phyloP scores from a whole-genome alignment of 2,113 vertebrate species.

The Galeopterus variegatus region DNA sequence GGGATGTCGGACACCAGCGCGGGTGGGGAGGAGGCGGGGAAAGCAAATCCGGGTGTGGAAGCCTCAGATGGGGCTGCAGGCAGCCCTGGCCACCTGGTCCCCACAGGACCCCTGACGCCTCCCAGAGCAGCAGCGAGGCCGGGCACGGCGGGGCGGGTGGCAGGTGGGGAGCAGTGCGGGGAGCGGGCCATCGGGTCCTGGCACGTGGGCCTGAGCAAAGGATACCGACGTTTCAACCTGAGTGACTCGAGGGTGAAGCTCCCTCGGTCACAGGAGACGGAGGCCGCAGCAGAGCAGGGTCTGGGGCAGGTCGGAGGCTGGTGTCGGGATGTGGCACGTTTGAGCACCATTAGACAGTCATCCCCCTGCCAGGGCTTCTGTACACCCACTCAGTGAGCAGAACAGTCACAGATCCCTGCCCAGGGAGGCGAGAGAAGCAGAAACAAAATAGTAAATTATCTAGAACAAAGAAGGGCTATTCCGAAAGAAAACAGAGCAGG shows the following conservation, averaged over 20 bases:
- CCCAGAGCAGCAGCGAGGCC: too few relatives aligned
- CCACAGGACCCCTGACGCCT: neutral
- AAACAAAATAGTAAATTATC: too few relatives aligned
- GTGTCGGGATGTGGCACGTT: accelerated
- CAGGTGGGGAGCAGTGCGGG: neutral
- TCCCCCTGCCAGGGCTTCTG: accelerated
- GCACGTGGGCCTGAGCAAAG: accelerated
- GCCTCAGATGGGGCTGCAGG: neutral
- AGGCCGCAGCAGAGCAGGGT: accelerated
- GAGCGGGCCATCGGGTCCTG: neutral
- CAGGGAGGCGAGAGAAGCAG: neutral
- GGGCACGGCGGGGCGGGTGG: neutral
- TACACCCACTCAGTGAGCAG: accelerated
- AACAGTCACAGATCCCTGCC: neutral
- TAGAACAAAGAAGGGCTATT: neutral
- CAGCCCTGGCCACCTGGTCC: too few relatives aligned
- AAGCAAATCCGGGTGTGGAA: too few relatives aligned
- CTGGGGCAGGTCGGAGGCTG: neutral
- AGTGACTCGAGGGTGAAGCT: neutral
- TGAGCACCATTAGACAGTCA: accelerated
- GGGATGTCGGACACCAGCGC: accelerated
- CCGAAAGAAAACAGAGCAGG: neutral
- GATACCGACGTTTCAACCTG: neutral
- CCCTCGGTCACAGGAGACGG: accelerated
- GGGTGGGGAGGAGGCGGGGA: neutral